These are phyloP conservation scores for Habrosyne pyritoides DNA, from an alignment of 2,888 invertebrate genomes.

Conservation along the genomic window DNA sequence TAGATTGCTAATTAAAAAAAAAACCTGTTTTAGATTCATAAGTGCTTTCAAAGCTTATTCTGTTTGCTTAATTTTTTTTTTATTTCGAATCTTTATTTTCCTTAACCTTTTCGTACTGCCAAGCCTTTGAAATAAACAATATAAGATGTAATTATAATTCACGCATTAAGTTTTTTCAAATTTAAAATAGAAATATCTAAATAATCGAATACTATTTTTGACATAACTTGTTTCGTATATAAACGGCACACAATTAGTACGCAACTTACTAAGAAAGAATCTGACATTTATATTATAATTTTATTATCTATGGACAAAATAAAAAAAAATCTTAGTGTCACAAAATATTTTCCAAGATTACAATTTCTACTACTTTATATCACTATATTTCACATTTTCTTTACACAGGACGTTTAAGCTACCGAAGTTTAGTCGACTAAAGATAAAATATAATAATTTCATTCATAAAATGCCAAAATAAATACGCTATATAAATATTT, in stretches of 20 bases:
- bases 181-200: neutral
- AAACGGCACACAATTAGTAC: neutral
- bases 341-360: neutral
- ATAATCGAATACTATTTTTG: neutral
- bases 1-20: too few species aligned
- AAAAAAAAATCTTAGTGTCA: too few species aligned
- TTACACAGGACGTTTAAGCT: neutral
- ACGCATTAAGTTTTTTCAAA: neutral
- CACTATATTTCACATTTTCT: neutral
- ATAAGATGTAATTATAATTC: too few species aligned
- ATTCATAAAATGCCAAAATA: slow-evolving; percentile 5
- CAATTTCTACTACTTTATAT: neutral
- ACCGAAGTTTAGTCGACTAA: neutral
- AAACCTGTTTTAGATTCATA: too few species aligned
- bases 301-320: too few species aligned
- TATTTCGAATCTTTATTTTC: too few species aligned
- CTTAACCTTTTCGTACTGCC: too few species aligned
- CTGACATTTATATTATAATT: too few species aligned
- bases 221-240: neutral
- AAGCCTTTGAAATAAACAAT: too few species aligned
- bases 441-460: neutral
- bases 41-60: too few species aligned
- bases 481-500: neutral
- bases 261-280: too few species aligned
- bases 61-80: too few species aligned